A percentile compares a stretch with the other conserved stretches of the same genome.
Conservation (phyloP, 1,140 invertebrate genomes). For the Trichogramma pretiosum region DNA sequence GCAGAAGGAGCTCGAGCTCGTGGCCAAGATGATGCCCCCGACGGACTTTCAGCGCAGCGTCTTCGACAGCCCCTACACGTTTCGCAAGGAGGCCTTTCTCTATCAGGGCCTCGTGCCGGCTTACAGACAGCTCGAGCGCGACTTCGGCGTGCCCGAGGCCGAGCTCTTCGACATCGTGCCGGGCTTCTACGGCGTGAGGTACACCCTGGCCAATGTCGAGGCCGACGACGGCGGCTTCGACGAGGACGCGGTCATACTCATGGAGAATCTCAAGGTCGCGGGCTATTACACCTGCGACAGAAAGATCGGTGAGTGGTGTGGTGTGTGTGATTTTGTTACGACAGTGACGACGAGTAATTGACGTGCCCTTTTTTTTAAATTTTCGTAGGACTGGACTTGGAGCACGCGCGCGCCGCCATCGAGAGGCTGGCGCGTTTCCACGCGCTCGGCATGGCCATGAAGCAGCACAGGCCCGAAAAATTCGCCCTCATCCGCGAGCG, state of each 20-base stretch:
- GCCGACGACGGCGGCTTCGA: slow-evolving; percentile 37
- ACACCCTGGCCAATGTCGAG: slow-evolving; percentile 34
- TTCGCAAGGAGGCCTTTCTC: slow-evolving; percentile 38
- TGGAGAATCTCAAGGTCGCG: slow-evolving; percentile 48
- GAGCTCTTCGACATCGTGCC: slow-evolving; percentile 44
- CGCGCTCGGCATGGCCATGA: slow-evolving; percentile 49
- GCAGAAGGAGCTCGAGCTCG: slow-evolving; percentile 28
- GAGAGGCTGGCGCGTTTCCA: slow-evolving; percentile 49
- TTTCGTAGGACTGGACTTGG: slow-evolving; percentile 41
- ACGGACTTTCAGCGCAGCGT: slow-evolving; percentile 33
- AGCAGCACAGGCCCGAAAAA: slow-evolving; percentile 41
- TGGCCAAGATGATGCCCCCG: slow-evolving; percentile 39
- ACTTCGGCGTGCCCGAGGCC: slow-evolving; percentile 35
- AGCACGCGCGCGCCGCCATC: slow-evolving; percentile 42
- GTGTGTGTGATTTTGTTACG: too few species aligned
- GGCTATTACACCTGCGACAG: slow-evolving; percentile 47
- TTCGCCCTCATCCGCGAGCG: slow-evolving; percentile 40
- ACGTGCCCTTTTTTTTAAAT: not conserved
- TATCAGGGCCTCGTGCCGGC: slow-evolving; percentile 32
- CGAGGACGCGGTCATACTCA: slow-evolving; percentile 48
- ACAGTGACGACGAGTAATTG: not conserved
- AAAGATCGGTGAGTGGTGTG: slow-evolving; percentile 21
- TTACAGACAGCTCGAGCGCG: slow-evolving; percentile 26
- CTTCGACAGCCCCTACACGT: slow-evolving; percentile 37
- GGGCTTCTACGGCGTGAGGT: slow-evolving; percentile 47